A percentile compares a stretch with the other conserved stretches of the same genome.
Conservation (phyloP, 2,888 invertebrate species). For the Onthophagus sagittarius region DNA sequence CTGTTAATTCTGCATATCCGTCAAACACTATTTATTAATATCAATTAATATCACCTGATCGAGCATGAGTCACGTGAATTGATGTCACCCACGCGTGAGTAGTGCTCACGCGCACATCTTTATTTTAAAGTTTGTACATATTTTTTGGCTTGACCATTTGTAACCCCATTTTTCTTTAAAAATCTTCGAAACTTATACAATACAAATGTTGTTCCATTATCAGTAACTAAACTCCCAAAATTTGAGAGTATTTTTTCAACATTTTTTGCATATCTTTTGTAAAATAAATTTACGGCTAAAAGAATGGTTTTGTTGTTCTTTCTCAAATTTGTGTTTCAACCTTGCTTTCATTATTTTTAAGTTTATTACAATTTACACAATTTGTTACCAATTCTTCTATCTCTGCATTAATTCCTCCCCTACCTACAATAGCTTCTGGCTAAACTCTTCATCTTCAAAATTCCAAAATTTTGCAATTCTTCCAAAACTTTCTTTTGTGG, state of each 20-base stretch:
- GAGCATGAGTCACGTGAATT: too few species aligned
- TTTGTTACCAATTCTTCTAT: constrained; percentile 5
- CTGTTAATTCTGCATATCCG: too few species aligned
- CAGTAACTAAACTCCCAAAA: constrained; percentile 29
- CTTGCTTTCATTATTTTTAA: constrained; percentile 22
- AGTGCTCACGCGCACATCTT: too few species aligned
- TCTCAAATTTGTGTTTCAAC: constrained; percentile 27
- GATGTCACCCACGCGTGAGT: too few species aligned
- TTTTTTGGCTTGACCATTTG: background rate
- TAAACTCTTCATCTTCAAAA: background rate
- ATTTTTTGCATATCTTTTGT: constrained; percentile 21
- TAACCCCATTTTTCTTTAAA: background rate
- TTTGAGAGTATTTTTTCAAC: constrained; percentile 26
- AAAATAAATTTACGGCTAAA: constrained; percentile 28
- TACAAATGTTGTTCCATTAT: background rate
- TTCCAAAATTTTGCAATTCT: background rate
- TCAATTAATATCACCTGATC: too few species aligned
- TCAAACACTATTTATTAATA: too few species aligned
- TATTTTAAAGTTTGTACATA: background rate
- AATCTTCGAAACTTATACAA: background rate
- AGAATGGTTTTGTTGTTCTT: constrained; percentile 24
- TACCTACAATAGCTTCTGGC: constrained; percentile 10
- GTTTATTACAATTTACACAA: background rate
- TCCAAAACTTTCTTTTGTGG: background rate
- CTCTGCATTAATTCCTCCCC: constrained; percentile 18